Evolutionary conservation across 2,113 vertebrate species (phyloP).

Genomic region (Vireo altiloquus): DNA sequence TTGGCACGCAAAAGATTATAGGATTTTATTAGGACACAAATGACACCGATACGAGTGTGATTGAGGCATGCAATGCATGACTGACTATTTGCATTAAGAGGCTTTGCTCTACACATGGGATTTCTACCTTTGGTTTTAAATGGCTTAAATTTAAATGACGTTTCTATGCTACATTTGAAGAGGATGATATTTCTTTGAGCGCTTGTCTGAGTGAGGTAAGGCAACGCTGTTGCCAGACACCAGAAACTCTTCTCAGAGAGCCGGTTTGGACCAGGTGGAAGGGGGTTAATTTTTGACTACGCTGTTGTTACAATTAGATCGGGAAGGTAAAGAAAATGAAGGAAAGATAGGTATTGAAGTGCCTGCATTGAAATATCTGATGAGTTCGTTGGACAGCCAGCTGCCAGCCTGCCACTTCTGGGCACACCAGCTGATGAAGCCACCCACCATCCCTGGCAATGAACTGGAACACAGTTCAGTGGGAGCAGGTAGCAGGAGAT

Average conservation of each 20-base stretch:
- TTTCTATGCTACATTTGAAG: background rate
- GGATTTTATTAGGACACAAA: constrained; percentile 63
- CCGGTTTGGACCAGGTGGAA: background rate
- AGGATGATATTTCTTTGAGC: background rate
- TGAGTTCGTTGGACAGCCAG: accelerated
- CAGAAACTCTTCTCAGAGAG: background rate
- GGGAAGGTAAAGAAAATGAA: accelerated
- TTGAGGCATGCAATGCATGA: background rate
- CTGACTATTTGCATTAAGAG: constrained; percentile 14
- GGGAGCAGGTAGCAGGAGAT: background rate
- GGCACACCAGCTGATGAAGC: background rate
- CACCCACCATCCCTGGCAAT: accelerated
- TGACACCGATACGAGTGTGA: constrained; percentile 29
- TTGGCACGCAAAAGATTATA: constrained; percentile 55
- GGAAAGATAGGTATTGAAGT: background rate
- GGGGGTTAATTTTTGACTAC: background rate
- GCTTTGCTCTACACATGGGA: background rate
- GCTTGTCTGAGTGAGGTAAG: background rate
- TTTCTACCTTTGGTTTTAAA: constrained; percentile 36
- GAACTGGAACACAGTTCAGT: background rate
- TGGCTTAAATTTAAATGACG: constrained; percentile 1
- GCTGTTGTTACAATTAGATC: background rate
- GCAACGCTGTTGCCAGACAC: background rate
- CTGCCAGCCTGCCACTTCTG: background rate
- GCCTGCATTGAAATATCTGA: background rate